Evolutionary conservation across 2,797 vertebrate species (phyloP), one percentile per base, ranked within the genome.

Genomic region (Synaphobranchus kaupii): DNA sequence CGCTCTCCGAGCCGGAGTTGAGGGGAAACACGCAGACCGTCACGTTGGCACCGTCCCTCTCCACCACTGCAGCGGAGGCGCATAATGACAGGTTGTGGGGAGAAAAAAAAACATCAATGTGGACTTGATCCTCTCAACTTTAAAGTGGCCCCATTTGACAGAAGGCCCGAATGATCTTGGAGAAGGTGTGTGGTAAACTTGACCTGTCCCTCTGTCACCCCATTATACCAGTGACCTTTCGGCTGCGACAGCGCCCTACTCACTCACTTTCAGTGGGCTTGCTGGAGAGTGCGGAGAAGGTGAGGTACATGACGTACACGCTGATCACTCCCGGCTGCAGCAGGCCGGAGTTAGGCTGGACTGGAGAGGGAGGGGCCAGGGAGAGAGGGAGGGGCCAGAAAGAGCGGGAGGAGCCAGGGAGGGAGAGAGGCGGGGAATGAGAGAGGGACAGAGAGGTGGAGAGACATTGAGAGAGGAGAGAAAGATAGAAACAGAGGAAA

Each of bases 271-370:
- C 97, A 91, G 94, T 94, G 13, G 99, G 98, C 91, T 98, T 99
- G 95, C 98, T 99, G 91, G 98, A 96, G 87, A 99, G 95, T 0
- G 99, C 97, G 2, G 99, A 99, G 93, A 99, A 99, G 48, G 99
- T 99, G 90, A 99, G 97, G 90, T 99, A 99, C 92, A 98, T 98
- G 89, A 98, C 98, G 0, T 99, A 99, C 90, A 98, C 97, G 90
- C 97, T 99, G 94, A 99, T 99, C 90, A 99, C 94, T 4, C 97
- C 98, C 0, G 99, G 97, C 91, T 99, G 99, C 90, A 99, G 92
- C 87, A 98, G 95, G 90, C 98, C 98, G 7, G 99, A 99, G 89
- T 97, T 96, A 0, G 98, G 98, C 89, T 99, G 97, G 87, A 97
- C 99, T 99, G 95, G 15, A 87, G 84, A 89, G 85, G 89, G 44